phyloP scores from a whole-genome alignment of 2,888 invertebrate species.

The Hoplodrina ambigua region DNA sequence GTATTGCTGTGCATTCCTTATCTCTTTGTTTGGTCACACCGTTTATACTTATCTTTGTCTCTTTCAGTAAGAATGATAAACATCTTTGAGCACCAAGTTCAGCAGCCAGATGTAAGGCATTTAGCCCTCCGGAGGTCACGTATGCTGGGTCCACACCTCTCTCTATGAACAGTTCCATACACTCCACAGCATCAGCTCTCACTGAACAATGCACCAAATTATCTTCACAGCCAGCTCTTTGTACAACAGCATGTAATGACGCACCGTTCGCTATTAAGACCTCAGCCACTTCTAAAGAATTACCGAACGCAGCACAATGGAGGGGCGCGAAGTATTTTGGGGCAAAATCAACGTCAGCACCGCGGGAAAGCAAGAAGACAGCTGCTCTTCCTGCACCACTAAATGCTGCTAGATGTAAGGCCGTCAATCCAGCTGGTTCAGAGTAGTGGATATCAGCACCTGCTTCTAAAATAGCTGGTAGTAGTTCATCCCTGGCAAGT shows the following conservation, averaged over 20 bases:
- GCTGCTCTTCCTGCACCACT: conserved; percentile 94
- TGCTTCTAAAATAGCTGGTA: conserved; percentile 91
- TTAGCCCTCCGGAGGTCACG: conserved; percentile 93
- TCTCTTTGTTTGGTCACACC: conserved; percentile 93
- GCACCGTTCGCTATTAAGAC: conserved; percentile 93
- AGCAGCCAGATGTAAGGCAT: conserved; percentile 95
- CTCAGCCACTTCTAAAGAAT: conserved; percentile 94
- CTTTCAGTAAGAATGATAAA: conserved; percentile 93
- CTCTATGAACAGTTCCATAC: conserved; percentile 93
- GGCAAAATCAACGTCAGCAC: conserved; percentile 92
- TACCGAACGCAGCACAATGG: conserved; percentile 97
- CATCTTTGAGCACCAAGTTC: conserved; percentile 94
- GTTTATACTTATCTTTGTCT: conserved; percentile 93
- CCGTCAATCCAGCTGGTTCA: conserved; percentile 94
- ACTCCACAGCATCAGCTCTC: conserved; percentile 94
- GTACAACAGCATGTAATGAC: conserved; percentile 92
- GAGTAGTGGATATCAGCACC: conserved; percentile 93
- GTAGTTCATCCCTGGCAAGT: conserved; percentile 92
- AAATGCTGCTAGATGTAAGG: conserved; percentile 94
- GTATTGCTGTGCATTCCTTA: conserved; percentile 94
- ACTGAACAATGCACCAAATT: conserved; percentile 96
- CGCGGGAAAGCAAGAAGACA: conserved; percentile 92
- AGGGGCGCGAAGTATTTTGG: conserved; percentile 94
- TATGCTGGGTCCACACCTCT: conserved; percentile 94
- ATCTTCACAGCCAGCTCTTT: conserved; percentile 92